phyloP scores from a whole-genome alignment of 2,888 invertebrate genomes.

The Belgica antarctica region DNA sequence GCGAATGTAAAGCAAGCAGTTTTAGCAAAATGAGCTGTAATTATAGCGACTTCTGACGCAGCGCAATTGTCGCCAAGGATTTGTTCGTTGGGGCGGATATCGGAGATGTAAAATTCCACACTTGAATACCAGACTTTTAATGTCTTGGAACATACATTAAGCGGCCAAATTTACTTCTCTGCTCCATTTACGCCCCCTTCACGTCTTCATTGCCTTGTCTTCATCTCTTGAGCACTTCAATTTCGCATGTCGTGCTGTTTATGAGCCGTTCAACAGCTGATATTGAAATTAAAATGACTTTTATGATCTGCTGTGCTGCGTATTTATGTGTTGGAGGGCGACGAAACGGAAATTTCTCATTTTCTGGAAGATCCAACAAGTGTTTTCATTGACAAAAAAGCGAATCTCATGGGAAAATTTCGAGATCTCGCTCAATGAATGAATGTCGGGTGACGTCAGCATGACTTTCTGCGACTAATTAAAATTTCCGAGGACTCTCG shows the following conservation, averaged over 20 bases:
- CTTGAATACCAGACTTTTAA: no score
- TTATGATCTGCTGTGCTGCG: slow-evolving; percentile 1
- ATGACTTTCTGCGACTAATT: slow-evolving; percentile 29
- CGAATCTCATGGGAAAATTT: slow-evolving; percentile 36
- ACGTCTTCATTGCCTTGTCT: no score
- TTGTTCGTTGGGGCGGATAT: no score
- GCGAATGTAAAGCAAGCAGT: neutral
- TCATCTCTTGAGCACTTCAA: neutral
- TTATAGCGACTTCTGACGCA: neutral
- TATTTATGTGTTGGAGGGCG: neutral
- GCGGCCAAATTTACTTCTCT: neutral
- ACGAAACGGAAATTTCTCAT: slow-evolving; percentile 42
- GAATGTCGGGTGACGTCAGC: slow-evolving; percentile 40
- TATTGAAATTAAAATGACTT: slow-evolving; percentile 35
- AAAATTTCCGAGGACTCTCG: slow-evolving; percentile 28
- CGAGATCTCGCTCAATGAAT: slow-evolving; percentile 28
- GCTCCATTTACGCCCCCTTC: slow-evolving; percentile 31
- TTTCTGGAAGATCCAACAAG: slow-evolving; percentile 34
- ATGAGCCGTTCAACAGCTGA: slow-evolving; percentile 39
- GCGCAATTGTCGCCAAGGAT: neutral
- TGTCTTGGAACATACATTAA: no score
- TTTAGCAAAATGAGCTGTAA: slow-evolving; percentile 1
- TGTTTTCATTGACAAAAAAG: slow-evolving; percentile 31
- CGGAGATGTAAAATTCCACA: no score
- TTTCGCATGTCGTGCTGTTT: slow-evolving; percentile 38